Percentiles rank a stretch among this genome's conserved stretches.
Evolutionary conservation across 92 coral and sea anemone genomes (phyloP).

Genomic region (Epizoanthus ramosus): DNA sequence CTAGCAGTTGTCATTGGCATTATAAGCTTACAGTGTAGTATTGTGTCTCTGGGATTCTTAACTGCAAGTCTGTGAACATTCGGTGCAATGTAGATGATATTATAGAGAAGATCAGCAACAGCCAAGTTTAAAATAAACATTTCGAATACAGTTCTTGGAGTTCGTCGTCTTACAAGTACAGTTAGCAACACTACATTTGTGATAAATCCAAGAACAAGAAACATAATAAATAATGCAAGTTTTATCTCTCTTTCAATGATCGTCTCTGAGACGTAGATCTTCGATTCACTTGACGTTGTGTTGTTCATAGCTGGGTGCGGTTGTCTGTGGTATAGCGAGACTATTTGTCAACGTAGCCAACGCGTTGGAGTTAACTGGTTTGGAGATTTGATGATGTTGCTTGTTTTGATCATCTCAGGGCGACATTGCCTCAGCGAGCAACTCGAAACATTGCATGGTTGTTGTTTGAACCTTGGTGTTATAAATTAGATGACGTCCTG

Average conservation of each 20-base stretch:
- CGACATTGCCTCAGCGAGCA: no score
- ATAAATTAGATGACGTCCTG: no score
- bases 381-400: no score
- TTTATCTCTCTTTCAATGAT: conserved; percentile 3
- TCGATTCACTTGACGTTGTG: neutral
- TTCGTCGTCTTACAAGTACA: neutral
- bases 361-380: no score
- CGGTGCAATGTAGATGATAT: conserved; percentile 3
- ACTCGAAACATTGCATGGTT: no score
- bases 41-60: neutral
- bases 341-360: no score
- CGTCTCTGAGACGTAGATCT: neutral
- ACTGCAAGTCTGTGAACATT: conserved; percentile 22
- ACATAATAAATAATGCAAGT: neutral
- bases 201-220: neutral
- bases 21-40: conserved; percentile 1
- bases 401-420: no score
- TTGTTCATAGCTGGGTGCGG: neutral
- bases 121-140: conserved; percentile 6
- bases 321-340: no score
- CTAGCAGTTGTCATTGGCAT: conserved; percentile 8
- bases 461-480: no score
- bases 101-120: conserved; percentile 16
- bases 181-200: neutral
- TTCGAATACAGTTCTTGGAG: conserved; percentile 1